phyloP scores from a whole-genome alignment of 1,140 invertebrate genomes.

The Apis laboriosa region DNA sequence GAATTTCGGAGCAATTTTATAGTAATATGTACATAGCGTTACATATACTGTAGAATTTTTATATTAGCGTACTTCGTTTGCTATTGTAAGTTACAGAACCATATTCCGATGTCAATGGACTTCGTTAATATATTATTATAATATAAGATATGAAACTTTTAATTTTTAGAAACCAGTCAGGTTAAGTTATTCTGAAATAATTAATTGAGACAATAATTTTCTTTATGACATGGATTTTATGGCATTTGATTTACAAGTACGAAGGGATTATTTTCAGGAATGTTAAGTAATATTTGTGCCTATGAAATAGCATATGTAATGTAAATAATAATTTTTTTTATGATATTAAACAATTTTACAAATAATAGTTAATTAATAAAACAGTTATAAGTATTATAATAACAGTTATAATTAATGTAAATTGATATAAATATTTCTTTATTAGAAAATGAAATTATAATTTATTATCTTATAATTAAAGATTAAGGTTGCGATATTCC shows the following conservation, averaged over 20 bases:
- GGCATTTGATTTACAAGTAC: conserved; percentile 15
- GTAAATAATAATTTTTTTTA: conserved; percentile 4
- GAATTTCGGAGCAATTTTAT: conserved; percentile 3
- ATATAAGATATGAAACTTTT: conserved; percentile 16
- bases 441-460: not conserved
- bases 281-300: conserved; percentile 26
- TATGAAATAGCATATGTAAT: not conserved
- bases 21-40: not conserved
- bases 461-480: not conserved
- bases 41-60: not conserved
- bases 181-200: not conserved
- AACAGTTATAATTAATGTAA: not conserved
- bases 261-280: conserved; percentile 25
- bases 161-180: conserved; percentile 24
- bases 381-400: not conserved
- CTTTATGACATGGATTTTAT: conserved; percentile 7
- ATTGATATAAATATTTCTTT: not conserved
- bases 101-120: conserved; percentile 31
- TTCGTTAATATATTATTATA: not conserved
- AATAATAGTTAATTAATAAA: not conserved
- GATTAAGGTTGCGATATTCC: not conserved
- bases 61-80: not conserved
- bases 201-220: conserved; percentile 6
- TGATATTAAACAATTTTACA: not conserved
- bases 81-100: conserved; percentile 29